Conservation (phyloP, 35 echinoderm and acorn worm genomes). For the Amphiura filiformis region DNA sequence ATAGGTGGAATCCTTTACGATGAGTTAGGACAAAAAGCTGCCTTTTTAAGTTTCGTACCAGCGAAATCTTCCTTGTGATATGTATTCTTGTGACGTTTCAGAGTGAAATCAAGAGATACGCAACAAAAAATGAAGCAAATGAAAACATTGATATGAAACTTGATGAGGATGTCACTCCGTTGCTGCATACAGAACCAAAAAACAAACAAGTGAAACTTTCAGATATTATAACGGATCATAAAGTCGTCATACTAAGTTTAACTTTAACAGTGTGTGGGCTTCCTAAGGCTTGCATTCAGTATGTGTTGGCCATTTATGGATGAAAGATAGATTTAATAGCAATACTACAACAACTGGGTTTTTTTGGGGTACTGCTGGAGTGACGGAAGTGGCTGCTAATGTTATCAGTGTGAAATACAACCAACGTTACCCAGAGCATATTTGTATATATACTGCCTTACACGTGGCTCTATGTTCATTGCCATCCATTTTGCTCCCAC, state of each 20-base stretch:
- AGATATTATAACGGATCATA: background rate
- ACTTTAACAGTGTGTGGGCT: background rate
- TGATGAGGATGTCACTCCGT: background rate
- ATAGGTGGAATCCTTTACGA: background rate
- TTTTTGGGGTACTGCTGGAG: background rate
- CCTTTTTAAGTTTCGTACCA: background rate
- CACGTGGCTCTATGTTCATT: background rate
- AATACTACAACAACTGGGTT: background rate
- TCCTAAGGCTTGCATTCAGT: background rate
- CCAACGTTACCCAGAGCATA: background rate
- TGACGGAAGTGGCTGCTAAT: background rate
- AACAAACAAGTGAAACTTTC: background rate
- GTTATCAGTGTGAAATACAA: background rate
- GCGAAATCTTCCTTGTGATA: background rate
- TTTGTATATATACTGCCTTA: background rate
- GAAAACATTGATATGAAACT: too few species aligned
- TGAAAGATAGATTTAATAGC: background rate
- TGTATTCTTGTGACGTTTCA: background rate
- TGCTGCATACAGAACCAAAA: background rate
- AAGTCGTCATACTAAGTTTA: background rate
- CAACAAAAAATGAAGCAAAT: background rate
- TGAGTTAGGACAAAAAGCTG: background rate
- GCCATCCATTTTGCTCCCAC: background rate
- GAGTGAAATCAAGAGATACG: background rate
- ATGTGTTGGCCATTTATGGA: background rate